phyloP scores from a whole-genome alignment of 2,113 vertebrate genomes.

The Zonotrichia leucophrys region DNA sequence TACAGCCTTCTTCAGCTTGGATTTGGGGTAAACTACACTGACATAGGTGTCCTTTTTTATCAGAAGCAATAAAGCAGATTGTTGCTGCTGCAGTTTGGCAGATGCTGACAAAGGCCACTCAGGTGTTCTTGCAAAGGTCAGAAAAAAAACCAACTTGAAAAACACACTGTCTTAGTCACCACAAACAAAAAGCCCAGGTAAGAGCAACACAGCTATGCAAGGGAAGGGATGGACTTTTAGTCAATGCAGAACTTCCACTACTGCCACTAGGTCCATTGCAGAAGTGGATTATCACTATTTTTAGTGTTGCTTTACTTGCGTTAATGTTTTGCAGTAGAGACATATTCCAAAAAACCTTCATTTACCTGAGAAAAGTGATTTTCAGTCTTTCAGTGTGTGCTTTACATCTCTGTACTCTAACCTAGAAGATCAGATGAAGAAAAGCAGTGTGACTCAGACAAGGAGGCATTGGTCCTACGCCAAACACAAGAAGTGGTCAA shows the following conservation, averaged over 20 bases:
- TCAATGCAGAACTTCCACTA: not conserved
- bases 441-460: not conserved
- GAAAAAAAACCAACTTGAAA: not conserved
- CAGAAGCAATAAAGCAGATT: not conserved
- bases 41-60: not conserved
- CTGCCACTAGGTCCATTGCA: not conserved
- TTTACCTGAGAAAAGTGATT: not conserved
- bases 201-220: not conserved
- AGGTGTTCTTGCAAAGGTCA: not conserved
- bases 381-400: not conserved
- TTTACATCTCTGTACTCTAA: not conserved
- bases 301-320: not conserved
- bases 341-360: not conserved
- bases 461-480: not conserved
- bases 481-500: not conserved
- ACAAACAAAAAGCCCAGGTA: not conserved
- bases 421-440: not conserved
- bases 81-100: not conserved
- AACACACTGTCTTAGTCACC: accelerated
- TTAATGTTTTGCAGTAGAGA: not conserved
- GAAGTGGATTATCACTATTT: not conserved
- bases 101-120: not conserved
- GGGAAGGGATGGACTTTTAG: not conserved
- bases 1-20: not conserved
- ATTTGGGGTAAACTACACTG: not conserved